These are phyloP conservation scores for Dolichoris vasculosae DNA, from an alignment of 1,140 invertebrate genomes.

Conservation along the genomic window DNA sequence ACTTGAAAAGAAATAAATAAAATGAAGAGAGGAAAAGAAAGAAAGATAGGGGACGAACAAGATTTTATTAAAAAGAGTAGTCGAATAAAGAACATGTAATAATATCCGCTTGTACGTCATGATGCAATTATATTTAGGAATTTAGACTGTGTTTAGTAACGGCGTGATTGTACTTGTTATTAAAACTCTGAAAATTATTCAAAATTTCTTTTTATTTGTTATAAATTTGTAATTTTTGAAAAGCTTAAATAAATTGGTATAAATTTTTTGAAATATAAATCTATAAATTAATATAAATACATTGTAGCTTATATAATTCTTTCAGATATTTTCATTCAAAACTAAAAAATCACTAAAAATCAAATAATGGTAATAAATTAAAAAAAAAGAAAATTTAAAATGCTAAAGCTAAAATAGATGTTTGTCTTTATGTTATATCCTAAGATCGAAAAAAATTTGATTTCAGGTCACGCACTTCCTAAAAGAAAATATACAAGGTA, in stretches of 20 bases:
- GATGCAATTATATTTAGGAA: neutral
- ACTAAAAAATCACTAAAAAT: neutral
- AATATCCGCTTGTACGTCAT: neutral
- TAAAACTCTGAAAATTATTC: too few species aligned
- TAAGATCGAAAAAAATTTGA: neutral
- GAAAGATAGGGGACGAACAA: neutral
- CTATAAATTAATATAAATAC: too few species aligned
- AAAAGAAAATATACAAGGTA: neutral
- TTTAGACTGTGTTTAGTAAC: too few species aligned
- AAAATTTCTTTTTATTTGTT: too few species aligned
- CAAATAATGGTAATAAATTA: neutral
- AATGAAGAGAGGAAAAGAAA: neutral
- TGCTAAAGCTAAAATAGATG: neutral
- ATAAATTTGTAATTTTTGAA: too few species aligned
- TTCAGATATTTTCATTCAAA: neutral
- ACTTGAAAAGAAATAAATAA: neutral
- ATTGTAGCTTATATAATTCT: neutral
- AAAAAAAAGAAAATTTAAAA: neutral
- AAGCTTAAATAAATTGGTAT: too few species aligned
- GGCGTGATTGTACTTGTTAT: too few species aligned
- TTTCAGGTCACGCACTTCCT: neutral
- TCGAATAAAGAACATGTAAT: neutral
- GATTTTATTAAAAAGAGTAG: too few species aligned
- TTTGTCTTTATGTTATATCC: too few species aligned
- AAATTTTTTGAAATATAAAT: neutral